Conservation (phyloP, 2,888 invertebrate species). For the Agrotis puta region DNA sequence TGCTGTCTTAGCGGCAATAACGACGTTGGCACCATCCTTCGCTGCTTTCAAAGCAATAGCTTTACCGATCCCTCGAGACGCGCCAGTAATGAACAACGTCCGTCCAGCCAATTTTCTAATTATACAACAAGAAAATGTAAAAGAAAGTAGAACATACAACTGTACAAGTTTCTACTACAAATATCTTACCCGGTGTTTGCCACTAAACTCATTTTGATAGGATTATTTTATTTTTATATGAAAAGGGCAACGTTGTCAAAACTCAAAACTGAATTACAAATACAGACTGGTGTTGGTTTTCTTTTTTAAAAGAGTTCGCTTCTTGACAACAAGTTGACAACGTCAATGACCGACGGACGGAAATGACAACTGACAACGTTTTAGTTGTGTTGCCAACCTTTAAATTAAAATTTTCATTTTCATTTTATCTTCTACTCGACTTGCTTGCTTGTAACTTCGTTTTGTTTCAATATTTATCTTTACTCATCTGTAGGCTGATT, state of each 20-base stretch:
- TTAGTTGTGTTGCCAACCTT: slow-evolving; percentile 9
- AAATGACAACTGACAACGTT: slow-evolving; percentile 14
- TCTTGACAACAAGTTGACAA: slow-evolving; percentile 48
- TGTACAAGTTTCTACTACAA: slow-evolving; percentile 25
- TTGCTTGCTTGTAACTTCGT: too few relatives aligned
- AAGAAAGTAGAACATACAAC: slow-evolving; percentile 56
- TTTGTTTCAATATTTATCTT: too few relatives aligned
- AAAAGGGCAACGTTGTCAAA: slow-evolving; percentile 32
- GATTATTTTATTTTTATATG: slow-evolving; percentile 30
- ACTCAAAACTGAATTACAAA: slow-evolving; percentile 22
- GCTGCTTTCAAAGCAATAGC: slow-evolving; percentile 98
- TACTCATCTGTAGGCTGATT: too few relatives aligned
- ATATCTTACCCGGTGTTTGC: slow-evolving; percentile 87
- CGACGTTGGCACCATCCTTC: slow-evolving; percentile 97
- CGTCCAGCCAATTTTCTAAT: slow-evolving; percentile 93
- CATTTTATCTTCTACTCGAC: not conserved
- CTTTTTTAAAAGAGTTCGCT: slow-evolving; percentile 37
- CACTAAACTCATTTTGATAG: slow-evolving; percentile 85
- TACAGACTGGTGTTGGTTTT: slow-evolving; percentile 35
- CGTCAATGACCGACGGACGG: slow-evolving; percentile 37
- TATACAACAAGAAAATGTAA: slow-evolving; percentile 62
- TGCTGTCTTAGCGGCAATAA: slow-evolving; percentile 97
- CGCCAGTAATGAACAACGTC: slow-evolving; percentile 98
- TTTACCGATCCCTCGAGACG: slow-evolving; percentile 98
- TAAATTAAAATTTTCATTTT: too few relatives aligned